Evolutionary conservation across 2,113 vertebrate species (phyloP).

Genomic region (Hemiscyllium ocellatum): DNA sequence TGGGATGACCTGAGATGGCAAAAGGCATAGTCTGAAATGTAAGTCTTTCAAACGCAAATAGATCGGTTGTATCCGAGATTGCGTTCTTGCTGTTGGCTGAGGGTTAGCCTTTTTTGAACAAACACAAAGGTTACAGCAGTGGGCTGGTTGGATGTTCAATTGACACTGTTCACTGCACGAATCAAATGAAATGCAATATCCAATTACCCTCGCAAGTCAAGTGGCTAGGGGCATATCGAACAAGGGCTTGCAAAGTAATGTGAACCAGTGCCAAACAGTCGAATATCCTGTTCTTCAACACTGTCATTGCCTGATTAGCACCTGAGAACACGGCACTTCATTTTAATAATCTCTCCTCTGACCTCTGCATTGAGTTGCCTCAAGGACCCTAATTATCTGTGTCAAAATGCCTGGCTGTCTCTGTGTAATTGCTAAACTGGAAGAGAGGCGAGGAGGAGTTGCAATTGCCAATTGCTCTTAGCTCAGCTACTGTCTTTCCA

Average conservation of each 20-base stretch:
- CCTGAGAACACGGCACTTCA: not conserved
- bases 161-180: not conserved
- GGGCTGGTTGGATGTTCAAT: not conserved
- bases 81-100: not conserved
- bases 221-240: not conserved
- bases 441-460: not conserved
- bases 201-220: not conserved
- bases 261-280: not conserved
- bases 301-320: not conserved
- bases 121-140: not conserved
- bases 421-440: not conserved
- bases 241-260: not conserved
- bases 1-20: not conserved
- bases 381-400: not conserved
- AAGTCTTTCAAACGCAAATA: not conserved
- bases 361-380: not conserved
- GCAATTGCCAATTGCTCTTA: not conserved
- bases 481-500: not conserved
- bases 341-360: not conserved
- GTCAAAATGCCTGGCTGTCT: not conserved
- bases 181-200: not conserved
- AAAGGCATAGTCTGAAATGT: not conserved
- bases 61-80: not conserved
- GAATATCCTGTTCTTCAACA: not conserved
- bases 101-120: not conserved